phyloP scores from a whole-genome alignment of 2,888 invertebrate genomes.

The Abrostola triplasia region DNA sequence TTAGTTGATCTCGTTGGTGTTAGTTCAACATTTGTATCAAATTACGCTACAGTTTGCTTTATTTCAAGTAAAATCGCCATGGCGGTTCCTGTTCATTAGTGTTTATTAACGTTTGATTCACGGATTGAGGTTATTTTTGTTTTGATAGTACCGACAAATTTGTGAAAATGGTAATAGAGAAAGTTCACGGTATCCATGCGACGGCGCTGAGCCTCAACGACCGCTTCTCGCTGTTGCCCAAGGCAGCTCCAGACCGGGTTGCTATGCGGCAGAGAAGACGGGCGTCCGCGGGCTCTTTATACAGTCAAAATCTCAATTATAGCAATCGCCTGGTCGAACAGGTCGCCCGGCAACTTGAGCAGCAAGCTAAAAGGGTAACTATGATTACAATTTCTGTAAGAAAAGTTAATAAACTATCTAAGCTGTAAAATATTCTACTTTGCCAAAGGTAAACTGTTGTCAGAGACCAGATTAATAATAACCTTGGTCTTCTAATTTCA shows the following conservation, averaged over 20 bases:
- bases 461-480: too few relatives aligned
- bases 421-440: background rate
- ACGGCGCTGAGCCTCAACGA: constrained; percentile 78
- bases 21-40: constrained; percentile 39
- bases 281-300: constrained; percentile 52
- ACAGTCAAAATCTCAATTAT: constrained; percentile 61
- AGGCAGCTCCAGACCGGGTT: constrained; percentile 49
- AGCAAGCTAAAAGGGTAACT: constrained; percentile 70
- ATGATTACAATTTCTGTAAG: background rate
- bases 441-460: background rate
- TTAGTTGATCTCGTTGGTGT: constrained; percentile 13
- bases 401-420: background rate
- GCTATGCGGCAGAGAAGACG: constrained; percentile 51
- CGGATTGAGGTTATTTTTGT: constrained; percentile 33
- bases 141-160: constrained; percentile 32
- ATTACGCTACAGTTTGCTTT: constrained; percentile 34
- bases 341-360: constrained; percentile 71
- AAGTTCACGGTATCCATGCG: constrained; percentile 80
- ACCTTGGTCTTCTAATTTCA: too few relatives aligned
- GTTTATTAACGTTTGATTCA: constrained; percentile 6
- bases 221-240: constrained; percentile 72
- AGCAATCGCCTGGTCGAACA: constrained; percentile 65
- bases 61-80: constrained; percentile 21
- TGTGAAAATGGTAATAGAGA: constrained; percentile 74
- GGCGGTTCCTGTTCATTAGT: constrained; percentile 35